Conservation (phyloP, 2,888 invertebrate genomes). For the Choristoneura rosaceana region DNA sequence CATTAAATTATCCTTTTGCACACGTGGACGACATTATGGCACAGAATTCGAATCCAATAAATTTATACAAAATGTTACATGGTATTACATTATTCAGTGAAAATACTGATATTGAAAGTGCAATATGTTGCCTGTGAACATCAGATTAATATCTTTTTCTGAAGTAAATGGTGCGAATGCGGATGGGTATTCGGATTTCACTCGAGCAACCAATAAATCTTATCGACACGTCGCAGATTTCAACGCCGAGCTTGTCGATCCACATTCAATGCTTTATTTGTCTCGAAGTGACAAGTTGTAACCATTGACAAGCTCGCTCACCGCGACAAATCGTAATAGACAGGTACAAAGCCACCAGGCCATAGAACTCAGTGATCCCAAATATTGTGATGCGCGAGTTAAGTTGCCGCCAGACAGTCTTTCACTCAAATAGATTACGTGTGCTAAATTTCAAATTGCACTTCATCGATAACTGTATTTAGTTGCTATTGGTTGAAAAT, state of each 20-base stretch:
- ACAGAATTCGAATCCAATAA: no score
- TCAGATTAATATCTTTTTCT: neutral
- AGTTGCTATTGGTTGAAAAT: neutral
- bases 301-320: neutral
- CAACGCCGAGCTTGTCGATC: conserved; percentile 1
- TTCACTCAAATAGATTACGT: neutral
- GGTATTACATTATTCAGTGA: no score
- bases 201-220: neutral
- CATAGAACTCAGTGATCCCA: conserved; percentile 17
- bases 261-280: neutral
- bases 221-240: conserved; percentile 11
- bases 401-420: neutral
- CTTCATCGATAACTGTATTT: neutral
- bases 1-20: neutral
- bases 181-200: conserved; percentile 1
- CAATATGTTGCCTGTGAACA: neutral
- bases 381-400: conserved; percentile 2
- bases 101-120: neutral
- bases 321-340: conserved; percentile 17
- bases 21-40: neutral
- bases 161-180: conserved; percentile 7
- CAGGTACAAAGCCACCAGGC: conserved; percentile 1
- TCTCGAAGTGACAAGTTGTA: neutral
- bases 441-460: neutral
- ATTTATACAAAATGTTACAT: no score